Percentiles rank a stretch among this genome's conserved stretches.
Evolutionary conservation across 2,888 invertebrate genomes (phyloP).

Genomic region (Caenorhabditis macrosperma): DNA sequence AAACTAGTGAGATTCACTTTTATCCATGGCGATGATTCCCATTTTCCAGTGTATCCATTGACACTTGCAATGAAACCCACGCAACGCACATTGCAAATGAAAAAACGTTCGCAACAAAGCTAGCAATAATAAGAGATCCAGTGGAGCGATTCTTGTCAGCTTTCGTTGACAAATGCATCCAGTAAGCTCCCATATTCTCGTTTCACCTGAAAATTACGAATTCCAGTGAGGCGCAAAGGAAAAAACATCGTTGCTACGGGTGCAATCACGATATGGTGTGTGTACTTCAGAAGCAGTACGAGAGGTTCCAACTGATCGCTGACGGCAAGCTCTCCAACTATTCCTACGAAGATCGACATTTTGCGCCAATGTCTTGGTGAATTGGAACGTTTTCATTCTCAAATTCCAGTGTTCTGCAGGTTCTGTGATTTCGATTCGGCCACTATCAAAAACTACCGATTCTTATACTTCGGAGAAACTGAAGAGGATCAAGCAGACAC

Average conservation of each 20-base stretch:
- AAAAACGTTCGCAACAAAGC: conserved; percentile 22
- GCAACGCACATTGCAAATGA: conserved; percentile 29
- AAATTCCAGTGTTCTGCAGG: not conserved
- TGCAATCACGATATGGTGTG: conserved; percentile 37
- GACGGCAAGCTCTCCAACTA: conserved; percentile 19
- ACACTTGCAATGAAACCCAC: conserved; percentile 48
- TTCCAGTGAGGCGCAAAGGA: conserved; percentile 36
- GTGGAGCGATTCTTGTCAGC: conserved; percentile 49
- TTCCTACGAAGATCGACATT: conserved; percentile 54
- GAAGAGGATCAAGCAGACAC: conserved; percentile 29
- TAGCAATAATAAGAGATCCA: conserved; percentile 45
- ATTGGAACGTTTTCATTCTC: not conserved
- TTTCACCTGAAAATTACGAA: no score
- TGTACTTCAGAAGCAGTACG: conserved; percentile 39
- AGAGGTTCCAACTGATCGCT: conserved; percentile 30
- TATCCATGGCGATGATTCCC: not conserved
- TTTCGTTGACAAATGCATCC: conserved; percentile 53
- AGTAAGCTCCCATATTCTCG: no score
- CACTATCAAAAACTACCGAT: conserved; percentile 35
- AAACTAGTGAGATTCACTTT: conserved; percentile 12
- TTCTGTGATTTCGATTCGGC: conserved; percentile 36
- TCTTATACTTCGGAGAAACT: conserved; percentile 48
- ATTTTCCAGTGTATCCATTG: conserved; percentile 20
- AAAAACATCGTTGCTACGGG: conserved; percentile 39
- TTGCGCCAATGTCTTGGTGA: conserved; percentile 56